These are phyloP conservation scores for Potamilus streckersoni DNA, from an alignment of 1,140 invertebrate species.

Conservation along the genomic window DNA sequence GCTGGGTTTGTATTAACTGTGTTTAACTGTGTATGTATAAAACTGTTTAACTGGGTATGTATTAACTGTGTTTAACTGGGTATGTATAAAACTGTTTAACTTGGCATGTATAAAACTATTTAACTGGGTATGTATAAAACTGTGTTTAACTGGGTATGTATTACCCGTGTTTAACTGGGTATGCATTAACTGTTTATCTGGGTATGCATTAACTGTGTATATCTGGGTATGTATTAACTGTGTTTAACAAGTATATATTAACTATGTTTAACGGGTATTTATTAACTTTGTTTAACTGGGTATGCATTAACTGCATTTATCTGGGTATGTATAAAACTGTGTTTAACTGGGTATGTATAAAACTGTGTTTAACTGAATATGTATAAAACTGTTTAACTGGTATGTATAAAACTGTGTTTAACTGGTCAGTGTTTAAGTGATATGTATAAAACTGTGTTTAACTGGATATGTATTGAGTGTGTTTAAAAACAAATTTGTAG, in stretches of 20 bases:
- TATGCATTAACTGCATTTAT: background rate
- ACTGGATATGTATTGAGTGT: background rate
- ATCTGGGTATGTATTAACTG: too few species aligned
- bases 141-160: too few species aligned
- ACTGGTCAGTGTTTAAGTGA: conserved; percentile 15
- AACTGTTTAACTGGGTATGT: background rate
- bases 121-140: background rate
- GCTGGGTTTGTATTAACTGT: background rate
- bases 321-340: background rate
- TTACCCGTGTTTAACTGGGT: too few species aligned
- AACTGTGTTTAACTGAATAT: background rate
- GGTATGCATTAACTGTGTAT: too few species aligned
- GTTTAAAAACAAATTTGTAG: too few species aligned
- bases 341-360: background rate
- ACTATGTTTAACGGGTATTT: background rate
- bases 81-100: background rate
- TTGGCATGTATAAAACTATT: background rate
- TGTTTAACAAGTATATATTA: too few species aligned
- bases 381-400: background rate
- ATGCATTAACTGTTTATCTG: too few species aligned
- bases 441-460: conserved; percentile 1
- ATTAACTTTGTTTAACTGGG: too few species aligned
- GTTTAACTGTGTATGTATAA: background rate
- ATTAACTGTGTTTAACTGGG: background rate
- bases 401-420: background rate